A percentile compares a stretch with the other conserved stretches of the same genome.
Evolutionary conservation across 2,888 invertebrate genomes (phyloP).

Genomic region (Aproaerema taeniolella): DNA sequence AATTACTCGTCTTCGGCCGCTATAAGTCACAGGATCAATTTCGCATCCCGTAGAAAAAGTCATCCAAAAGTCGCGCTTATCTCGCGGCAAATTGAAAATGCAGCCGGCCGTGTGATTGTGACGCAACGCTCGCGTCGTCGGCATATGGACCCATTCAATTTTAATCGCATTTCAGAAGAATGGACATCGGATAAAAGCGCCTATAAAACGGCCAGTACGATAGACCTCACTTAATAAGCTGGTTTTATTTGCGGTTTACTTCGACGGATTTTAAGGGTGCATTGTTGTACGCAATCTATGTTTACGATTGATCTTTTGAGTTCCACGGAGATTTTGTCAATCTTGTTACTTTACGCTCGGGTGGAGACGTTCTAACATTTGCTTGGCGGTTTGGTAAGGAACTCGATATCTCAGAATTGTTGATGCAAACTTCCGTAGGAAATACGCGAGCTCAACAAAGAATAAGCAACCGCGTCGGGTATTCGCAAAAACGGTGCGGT

Average conservation of each 20-base stretch:
- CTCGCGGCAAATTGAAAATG: slow-evolving; percentile 76
- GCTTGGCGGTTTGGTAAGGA: slow-evolving; percentile 18
- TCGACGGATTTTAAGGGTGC: slow-evolving; percentile 56
- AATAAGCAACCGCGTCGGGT: slow-evolving; percentile 21
- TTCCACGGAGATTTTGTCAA: slow-evolving; percentile 45
- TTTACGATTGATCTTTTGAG: slow-evolving; percentile 69
- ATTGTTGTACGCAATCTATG: slow-evolving; percentile 61
- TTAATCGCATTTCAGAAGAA: slow-evolving; percentile 77
- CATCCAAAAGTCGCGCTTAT: slow-evolving; percentile 71
- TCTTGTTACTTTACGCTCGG: slow-evolving; percentile 40
- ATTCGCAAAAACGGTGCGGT: slow-evolving; percentile 34
- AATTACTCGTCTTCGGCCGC: slow-evolving; percentile 56
- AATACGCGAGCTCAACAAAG: slow-evolving; percentile 15
- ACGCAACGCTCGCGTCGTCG: slow-evolving; percentile 65
- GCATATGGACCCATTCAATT: slow-evolving; percentile 77
- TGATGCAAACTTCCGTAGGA: slow-evolving; percentile 5
- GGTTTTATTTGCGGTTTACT: slow-evolving; percentile 70
- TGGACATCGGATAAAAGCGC: slow-evolving; percentile 71
- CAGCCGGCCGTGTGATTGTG: slow-evolving; percentile 73
- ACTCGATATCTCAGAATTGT: neutral
- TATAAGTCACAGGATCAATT: slow-evolving; percentile 75
- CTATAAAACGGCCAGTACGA: slow-evolving; percentile 53
- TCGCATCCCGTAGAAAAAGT: slow-evolving; percentile 70
- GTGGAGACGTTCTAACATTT: slow-evolving; percentile 29
- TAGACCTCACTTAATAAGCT: slow-evolving; percentile 64